phyloP scores from a whole-genome alignment of 2,888 invertebrate species.

The Apamea monoglypha region DNA sequence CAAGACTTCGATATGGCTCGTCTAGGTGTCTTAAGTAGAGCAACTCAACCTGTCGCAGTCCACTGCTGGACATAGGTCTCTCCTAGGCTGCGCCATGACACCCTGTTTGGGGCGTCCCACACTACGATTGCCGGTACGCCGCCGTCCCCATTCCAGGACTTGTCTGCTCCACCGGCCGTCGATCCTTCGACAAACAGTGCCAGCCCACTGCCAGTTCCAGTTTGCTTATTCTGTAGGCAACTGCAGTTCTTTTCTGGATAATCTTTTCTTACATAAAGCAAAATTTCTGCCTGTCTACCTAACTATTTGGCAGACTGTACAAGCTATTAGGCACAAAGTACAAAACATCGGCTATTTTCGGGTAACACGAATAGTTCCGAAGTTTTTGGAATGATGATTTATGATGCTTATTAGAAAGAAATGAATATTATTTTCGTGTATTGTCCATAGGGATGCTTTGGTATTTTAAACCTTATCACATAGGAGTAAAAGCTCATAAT shows the following conservation, averaged over 20 bases:
- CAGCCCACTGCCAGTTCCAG: not conserved
- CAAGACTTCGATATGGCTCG: no score
- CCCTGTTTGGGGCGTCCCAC: not conserved
- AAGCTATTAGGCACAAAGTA: conserved; percentile 31
- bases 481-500: not conserved
- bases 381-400: conserved; percentile 34
- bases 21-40: not conserved
- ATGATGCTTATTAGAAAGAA: conserved; percentile 50
- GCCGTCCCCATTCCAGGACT: not conserved
- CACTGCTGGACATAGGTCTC: not conserved
- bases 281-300: not conserved
- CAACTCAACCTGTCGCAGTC: not conserved
- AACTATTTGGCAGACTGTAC: conserved; percentile 27
- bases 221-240: no score
- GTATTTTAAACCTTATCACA: conserved; percentile 3
- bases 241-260: no score
- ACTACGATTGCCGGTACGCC: not conserved
- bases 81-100: not conserved
- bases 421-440: conserved; percentile 26
- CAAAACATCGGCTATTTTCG: conserved; percentile 42
- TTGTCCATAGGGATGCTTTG: not conserved
- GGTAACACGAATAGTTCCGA: conserved; percentile 34
- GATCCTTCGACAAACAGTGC: not conserved
- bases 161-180: not conserved
- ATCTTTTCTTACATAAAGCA: not conserved